Base-by-base conservation (phyloP, 2,113 vertebrate genomes). In the Abramis brama region DNA sequence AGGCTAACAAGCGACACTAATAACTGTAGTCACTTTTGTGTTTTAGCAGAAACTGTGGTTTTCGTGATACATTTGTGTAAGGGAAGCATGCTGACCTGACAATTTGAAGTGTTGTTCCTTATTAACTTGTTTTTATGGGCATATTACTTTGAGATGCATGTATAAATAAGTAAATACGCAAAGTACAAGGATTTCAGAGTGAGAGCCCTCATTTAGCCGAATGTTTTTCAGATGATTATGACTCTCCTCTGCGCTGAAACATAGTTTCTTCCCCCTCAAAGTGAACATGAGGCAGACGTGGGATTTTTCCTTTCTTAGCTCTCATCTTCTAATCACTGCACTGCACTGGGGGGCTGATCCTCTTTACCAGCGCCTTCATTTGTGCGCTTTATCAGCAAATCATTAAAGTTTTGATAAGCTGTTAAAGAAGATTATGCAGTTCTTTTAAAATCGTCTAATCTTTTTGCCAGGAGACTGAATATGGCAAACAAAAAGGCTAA, bases 341-440 rank as follows among this genome's bases (percentile, higher is more conserved):
- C 94, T 93, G 94, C 93, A 94, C 93, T 94, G 92, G 92, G 91
- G 93, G 93, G 93, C 93, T 95, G 94, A 96, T 95, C 95, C 94
- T 95, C 94, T 95, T 95, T 95, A 93, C 93, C 92, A 93, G 93
- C 93, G 94, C 93, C 94, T 96, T 95, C 95, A 96, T 95, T 95
- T 94, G 92, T 94, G 93, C 93, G 94, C 93, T 95, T 95, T 96
- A 95, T 96, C 95, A 92, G 90, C 90, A 93, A 94, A 96, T 96
- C 95, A 95, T 95, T 95, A 94, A 95, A 96, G 94, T 96, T 95
- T 94, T 94, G 94, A 95, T 95, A 95, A 96, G 94, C 94, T 94
- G 91, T 95, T 94, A 93, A 95, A 95, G 94, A 92, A 94, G 95
- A 96, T 95, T 95, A 96, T 39, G 92, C 92, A 94, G 93, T 94